Evolutionary conservation across 2,797 vertebrate species (phyloP).

Genomic region (Enteromius mattozi): DNA sequence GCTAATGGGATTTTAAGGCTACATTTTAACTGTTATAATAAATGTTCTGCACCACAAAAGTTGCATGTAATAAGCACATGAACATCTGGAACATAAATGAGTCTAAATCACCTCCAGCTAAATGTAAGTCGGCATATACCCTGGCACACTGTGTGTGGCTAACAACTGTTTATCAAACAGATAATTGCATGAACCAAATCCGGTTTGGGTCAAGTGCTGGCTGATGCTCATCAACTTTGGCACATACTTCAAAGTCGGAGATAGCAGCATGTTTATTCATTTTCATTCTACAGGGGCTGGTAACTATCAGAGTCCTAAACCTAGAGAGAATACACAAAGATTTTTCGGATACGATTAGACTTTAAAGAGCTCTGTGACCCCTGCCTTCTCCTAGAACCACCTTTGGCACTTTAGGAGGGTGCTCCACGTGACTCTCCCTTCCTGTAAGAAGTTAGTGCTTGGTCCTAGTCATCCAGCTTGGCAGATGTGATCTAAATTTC

Average conservation of each 20-base stretch:
- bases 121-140: constrained; percentile 11
- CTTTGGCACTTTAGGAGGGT: constrained; percentile 45
- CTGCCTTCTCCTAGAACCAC: constrained; percentile 21
- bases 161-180: constrained; percentile 60
- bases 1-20: neutral
- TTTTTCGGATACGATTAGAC: constrained; percentile 23
- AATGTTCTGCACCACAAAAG: neutral
- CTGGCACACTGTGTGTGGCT: constrained; percentile 48
- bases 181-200: constrained; percentile 51
- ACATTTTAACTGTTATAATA: neutral
- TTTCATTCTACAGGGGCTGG: constrained; percentile 46
- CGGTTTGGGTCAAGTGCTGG: constrained; percentile 55
- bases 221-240: constrained; percentile 55
- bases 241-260: constrained; percentile 54
- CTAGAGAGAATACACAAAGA: constrained; percentile 32
- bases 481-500: constrained; percentile 6
- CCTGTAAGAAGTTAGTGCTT: neutral
- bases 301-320: constrained; percentile 47
- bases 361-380: constrained; percentile 41
- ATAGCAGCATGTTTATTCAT: constrained; percentile 59
- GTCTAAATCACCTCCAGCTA: neutral
- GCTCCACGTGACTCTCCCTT: constrained; percentile 10
- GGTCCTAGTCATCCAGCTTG: constrained; percentile 3
- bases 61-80: neutral
- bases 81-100: constrained; percentile 13